Conservation (phyloP, 2,113 vertebrate genomes). For the Corythoichthys haematopterus region DNA sequence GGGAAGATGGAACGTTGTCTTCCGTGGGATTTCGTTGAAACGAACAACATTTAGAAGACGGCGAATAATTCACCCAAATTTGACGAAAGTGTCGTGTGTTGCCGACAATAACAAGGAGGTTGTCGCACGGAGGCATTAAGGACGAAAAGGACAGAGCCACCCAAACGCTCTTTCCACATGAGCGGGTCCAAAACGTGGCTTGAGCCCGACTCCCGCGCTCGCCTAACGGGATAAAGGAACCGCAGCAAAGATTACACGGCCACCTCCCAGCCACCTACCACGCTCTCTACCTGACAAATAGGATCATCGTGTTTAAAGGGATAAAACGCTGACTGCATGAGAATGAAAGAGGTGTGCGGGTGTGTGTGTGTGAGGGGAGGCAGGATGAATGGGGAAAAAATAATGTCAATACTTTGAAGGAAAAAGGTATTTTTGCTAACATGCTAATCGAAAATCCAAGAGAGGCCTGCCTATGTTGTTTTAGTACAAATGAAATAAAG, state of each 20-base stretch:
- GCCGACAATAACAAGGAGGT: slow-evolving; percentile 30
- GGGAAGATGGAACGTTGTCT: neutral
- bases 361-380: slow-evolving; percentile 12
- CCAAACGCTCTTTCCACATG: slow-evolving; percentile 68
- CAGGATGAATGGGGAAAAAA: too few relatives aligned
- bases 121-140: slow-evolving; percentile 55
- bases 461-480: too few relatives aligned
- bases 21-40: neutral
- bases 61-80: slow-evolving; percentile 4
- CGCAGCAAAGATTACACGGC: slow-evolving; percentile 69
- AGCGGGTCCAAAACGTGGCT: slow-evolving; percentile 57
- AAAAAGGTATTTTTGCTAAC: too few relatives aligned
- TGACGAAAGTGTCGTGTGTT: slow-evolving; percentile 9
- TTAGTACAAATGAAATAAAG: too few relatives aligned
- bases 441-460: too few relatives aligned
- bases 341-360: slow-evolving; percentile 38
- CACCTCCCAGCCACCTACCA: slow-evolving; percentile 64
- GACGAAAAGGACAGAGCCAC: slow-evolving; percentile 58
- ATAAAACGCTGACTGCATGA: slow-evolving; percentile 61
- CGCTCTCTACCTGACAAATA: slow-evolving; percentile 72
- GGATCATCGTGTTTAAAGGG: slow-evolving; percentile 71
- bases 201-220: slow-evolving; percentile 37
- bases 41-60: slow-evolving; percentile 6
- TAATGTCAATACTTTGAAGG: too few relatives aligned
- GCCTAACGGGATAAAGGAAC: slow-evolving; percentile 69